Base-by-base conservation (phyloP, 2,888 invertebrate species). In the Cremastobaeus sp. region DNA sequence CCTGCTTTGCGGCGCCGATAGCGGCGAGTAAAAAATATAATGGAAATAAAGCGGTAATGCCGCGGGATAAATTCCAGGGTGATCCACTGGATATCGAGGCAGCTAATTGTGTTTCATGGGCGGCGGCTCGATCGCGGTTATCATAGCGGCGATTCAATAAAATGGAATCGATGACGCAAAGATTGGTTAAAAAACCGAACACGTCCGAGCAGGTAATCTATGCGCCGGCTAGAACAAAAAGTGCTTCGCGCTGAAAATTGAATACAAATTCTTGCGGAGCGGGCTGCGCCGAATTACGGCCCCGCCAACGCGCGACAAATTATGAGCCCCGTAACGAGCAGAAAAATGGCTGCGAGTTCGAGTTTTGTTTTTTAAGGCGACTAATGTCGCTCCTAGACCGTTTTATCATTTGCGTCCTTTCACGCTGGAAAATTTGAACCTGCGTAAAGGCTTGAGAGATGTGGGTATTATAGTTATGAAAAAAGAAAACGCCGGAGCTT, bases 161-260 rank as follows among this genome's bases (percentile, higher is more conserved):
- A 80, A 77, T 76, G 74, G 66, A 76, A 78, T 74, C 78, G 81
- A 82, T 82, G 81, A 82, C 82, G 79, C 77, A 80, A 79, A 79
- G 79, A 81, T 80, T 54, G 68, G 66, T 68, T 37, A 45, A 66
- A 71, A 64, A 48, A 74, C 80, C 43, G 60, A 50, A 76, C 81
- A 82, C 82, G 81, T 83, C 69, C 43, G 45, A 52, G 37, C 62
- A 72, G 59, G 77, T 82, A 83, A 83, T 82, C 45, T 82, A 82
- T 82, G 79, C 81, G 72, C 78, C 74, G 76, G 74, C 76, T 34
- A 78, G 82, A 83, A 82, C 80, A 80, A 82, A 83, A 82, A 80
- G 8, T 25, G 78, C 78, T 43, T 50, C 39, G 15, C 32, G 57
- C 78, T 74, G 79, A 55, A 83, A 83, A 83, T 83, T 82, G 82